Evolutionary conservation across 1,140 invertebrate genomes (phyloP).

Genomic region (Pectinophora gossypiella): DNA sequence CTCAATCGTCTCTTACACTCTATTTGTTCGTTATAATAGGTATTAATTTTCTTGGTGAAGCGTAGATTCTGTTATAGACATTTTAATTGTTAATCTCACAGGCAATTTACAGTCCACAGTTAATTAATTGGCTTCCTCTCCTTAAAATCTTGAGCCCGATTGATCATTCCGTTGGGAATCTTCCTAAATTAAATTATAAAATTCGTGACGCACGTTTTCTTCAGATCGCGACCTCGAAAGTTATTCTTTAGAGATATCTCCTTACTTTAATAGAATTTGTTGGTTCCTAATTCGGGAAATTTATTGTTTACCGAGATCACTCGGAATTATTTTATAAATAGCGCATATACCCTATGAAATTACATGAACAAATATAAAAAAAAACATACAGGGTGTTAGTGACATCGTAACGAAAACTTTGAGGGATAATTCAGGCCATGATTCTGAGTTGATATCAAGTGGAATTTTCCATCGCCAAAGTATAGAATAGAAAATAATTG

Average conservation of each 20-base stretch:
- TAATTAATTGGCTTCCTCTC: conserved; percentile 26
- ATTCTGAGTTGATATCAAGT: too few relatives aligned
- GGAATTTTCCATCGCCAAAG: too few relatives aligned
- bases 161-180: conserved; percentile 19
- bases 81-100: conserved; percentile 14
- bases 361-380: too few relatives aligned
- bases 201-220: neutral
- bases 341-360: too few relatives aligned
- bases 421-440: too few relatives aligned
- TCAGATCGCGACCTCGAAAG: neutral
- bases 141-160: conserved; percentile 16
- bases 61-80: neutral
- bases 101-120: conserved; percentile 11
- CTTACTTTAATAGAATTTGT: neutral
- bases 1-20: too few relatives aligned
- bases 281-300: too few relatives aligned
- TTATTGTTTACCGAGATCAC: too few relatives aligned
- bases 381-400: too few relatives aligned
- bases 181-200: neutral
- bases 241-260: neutral
- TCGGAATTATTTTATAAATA: too few relatives aligned
- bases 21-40: neutral
- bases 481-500: too few relatives aligned
- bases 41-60: neutral
- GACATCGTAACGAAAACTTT: too few relatives aligned